These are phyloP conservation scores for Salminus brasiliensis DNA, from an alignment of 2,113 vertebrate genomes.

Conservation along the genomic window DNA sequence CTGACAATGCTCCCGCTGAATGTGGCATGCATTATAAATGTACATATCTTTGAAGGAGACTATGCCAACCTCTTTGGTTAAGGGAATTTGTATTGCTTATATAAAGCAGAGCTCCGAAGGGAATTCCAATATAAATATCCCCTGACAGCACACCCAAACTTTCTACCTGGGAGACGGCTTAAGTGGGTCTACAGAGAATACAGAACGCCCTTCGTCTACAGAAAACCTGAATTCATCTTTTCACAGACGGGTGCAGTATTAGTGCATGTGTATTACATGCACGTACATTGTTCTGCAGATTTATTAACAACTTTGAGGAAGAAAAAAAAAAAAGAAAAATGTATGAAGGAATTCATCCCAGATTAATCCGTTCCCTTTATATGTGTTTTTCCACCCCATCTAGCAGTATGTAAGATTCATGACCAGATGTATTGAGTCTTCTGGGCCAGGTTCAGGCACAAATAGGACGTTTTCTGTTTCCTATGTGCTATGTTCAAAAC, in stretches of 20 bases:
- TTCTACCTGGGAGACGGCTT: slow-evolving; percentile 1
- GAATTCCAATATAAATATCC: slow-evolving; percentile 39
- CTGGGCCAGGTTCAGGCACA: neutral
- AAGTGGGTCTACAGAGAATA: slow-evolving; percentile 30
- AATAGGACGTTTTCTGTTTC: neutral
- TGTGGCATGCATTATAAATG: neutral
- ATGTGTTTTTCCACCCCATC: neutral
- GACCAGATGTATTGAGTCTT: neutral
- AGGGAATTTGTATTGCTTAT: slow-evolving; percentile 35
- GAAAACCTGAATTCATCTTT: slow-evolving; percentile 26
- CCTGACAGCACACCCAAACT: slow-evolving; percentile 19
- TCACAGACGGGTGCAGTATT: neutral
- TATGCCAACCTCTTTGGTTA: neutral
- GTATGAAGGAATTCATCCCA: neutral
- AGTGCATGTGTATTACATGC: neutral
- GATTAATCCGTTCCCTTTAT: neutral
- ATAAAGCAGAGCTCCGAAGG: slow-evolving; percentile 22
- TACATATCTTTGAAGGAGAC: neutral
- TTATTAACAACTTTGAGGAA: neutral
- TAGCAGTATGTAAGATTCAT: neutral
- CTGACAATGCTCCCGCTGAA: neutral
- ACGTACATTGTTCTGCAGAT: neutral
- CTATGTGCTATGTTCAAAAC: neutral
- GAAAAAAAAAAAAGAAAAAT: neutral
- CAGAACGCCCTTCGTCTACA: neutral